Evolutionary conservation across 2,797 vertebrate species (phyloP).

Genomic region (Spizella passerina): DNA sequence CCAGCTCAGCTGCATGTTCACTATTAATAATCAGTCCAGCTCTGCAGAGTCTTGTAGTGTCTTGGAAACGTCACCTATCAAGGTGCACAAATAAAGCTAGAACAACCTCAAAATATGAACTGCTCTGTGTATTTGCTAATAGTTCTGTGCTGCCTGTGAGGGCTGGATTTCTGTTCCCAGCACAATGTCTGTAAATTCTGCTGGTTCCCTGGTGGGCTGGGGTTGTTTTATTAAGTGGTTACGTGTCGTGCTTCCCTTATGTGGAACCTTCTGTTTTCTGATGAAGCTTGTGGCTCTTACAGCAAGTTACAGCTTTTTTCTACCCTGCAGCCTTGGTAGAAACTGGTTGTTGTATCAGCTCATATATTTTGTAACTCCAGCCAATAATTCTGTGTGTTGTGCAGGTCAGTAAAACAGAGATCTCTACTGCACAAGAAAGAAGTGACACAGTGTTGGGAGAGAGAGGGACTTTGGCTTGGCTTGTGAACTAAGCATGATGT

Average conservation of each 20-base stretch:
- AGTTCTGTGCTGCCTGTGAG: background rate
- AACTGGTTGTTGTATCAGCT: background rate
- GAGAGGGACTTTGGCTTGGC: background rate
- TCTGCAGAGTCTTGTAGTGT: background rate
- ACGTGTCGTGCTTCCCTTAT: background rate
- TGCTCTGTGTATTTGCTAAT: background rate
- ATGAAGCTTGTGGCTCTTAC: background rate
- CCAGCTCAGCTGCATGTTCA: background rate
- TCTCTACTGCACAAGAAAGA: background rate
- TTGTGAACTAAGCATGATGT: background rate
- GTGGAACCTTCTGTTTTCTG: background rate
- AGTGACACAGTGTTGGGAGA: background rate
- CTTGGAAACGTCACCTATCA: constrained; percentile 10
- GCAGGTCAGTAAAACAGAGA: background rate
- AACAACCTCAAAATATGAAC: constrained; percentile 26
- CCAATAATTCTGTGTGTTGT: constrained; percentile 13
- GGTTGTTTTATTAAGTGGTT: background rate
- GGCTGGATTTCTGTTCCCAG: background rate
- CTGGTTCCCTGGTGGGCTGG: accelerated
- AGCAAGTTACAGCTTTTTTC: background rate
- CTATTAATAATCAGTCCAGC: background rate
- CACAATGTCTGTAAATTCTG: background rate
- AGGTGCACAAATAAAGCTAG: background rate
- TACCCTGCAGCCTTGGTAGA: background rate
- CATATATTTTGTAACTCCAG: background rate